Evolutionary conservation across 2,797 vertebrate genomes (phyloP).

Genomic region (Anomalospiza imberbis): DNA sequence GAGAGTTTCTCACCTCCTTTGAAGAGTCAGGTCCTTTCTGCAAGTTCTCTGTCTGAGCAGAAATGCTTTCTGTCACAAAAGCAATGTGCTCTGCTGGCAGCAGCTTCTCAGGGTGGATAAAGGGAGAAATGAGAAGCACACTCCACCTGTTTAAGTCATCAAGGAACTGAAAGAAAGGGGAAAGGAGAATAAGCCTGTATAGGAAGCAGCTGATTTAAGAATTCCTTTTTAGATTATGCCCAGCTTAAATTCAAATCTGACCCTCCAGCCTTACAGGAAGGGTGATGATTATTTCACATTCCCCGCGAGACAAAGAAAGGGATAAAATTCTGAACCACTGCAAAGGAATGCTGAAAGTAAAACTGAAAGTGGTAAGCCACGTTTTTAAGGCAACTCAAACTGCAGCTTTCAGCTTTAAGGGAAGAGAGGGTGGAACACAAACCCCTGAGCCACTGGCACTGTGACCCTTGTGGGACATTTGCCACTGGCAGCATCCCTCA

Average conservation of each 20-base stretch:
- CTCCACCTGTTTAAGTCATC: conserved; percentile 91
- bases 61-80: conserved; percentile 89
- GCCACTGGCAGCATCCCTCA: background rate
- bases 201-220: background rate
- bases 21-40: conserved; percentile 45
- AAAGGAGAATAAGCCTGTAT: background rate
- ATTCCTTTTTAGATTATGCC: background rate
- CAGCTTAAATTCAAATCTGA: background rate
- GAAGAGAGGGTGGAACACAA: background rate
- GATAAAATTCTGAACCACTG: background rate
- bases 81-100: conserved; percentile 80
- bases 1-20: conserved; percentile 76
- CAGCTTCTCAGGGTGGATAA: conserved; percentile 51
- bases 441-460: background rate
- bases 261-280: background rate
- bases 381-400: background rate
- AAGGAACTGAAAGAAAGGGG: conserved; percentile 74
- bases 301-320: background rate
- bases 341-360: background rate
- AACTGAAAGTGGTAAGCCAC: background rate
- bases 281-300: background rate
- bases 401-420: background rate
- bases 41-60: conserved; percentile 59
- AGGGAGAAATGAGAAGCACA: conserved; percentile 75
- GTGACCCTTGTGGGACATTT: background rate